Conservation (phyloP, 2,888 invertebrate genomes). For the Muschampia plurimacula region DNA sequence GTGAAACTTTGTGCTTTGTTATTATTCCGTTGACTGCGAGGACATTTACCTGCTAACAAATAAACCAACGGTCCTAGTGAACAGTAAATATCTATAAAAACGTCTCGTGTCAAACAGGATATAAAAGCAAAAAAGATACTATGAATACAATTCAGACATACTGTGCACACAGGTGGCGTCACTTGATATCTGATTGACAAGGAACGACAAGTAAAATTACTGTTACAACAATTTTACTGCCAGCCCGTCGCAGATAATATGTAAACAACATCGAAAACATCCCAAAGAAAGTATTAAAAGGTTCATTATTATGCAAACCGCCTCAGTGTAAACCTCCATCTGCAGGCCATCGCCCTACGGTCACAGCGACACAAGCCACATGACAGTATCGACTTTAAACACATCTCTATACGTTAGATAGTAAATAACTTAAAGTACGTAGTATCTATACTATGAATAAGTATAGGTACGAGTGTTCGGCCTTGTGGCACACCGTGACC, state of each 20-base stretch:
- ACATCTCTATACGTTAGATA: slow-evolving; percentile 21
- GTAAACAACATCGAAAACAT: slow-evolving; percentile 25
- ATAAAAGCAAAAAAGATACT: slow-evolving; percentile 19
- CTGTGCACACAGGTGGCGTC: neutral
- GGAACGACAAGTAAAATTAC: slow-evolving; percentile 13
- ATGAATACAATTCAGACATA: slow-evolving; percentile 5
- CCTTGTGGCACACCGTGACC: slow-evolving; percentile 67
- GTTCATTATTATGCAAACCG: slow-evolving; percentile 34
- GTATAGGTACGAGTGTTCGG: slow-evolving; percentile 51
- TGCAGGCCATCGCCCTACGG: slow-evolving; percentile 27
- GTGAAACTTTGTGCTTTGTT: slow-evolving; percentile 3
- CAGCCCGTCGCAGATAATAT: slow-evolving; percentile 11
- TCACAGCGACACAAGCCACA: slow-evolving; percentile 15
- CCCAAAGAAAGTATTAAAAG: slow-evolving; percentile 33
- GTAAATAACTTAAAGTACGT: slow-evolving; percentile 40
- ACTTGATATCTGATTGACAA: slow-evolving; percentile 28
- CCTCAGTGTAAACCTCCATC: slow-evolving; percentile 22
- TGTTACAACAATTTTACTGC: slow-evolving; percentile 8
- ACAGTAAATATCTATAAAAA: slow-evolving; percentile 33
- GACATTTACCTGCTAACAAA: slow-evolving; percentile 32
- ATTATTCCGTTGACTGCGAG: neutral
- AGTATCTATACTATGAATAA: neutral
- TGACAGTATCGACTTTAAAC: slow-evolving; percentile 29
- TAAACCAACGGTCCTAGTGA: slow-evolving; percentile 26
- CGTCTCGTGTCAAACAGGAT: slow-evolving; percentile 27